A percentile compares a stretch with the other conserved stretches of the same genome.
Evolutionary conservation across 2,888 invertebrate genomes (phyloP).

Genomic region (Cheilosia impressa): DNA sequence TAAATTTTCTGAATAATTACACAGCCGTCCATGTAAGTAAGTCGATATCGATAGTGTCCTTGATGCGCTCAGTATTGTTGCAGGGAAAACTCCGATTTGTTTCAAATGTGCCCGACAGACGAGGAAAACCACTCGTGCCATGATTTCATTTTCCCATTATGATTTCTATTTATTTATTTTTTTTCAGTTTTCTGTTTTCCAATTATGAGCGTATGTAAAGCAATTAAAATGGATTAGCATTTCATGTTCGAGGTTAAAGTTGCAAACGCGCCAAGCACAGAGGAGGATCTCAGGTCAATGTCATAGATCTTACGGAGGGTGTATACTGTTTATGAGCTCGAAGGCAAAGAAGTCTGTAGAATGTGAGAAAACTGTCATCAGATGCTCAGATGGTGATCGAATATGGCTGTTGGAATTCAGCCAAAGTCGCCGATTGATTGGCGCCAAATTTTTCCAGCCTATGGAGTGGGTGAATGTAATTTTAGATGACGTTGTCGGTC

Average conservation of each 20-base stretch:
- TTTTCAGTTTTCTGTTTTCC: not conserved
- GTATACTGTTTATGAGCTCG: not conserved
- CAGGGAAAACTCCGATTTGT: conserved; percentile 28
- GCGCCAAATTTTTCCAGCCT: not conserved
- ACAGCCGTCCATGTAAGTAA: conserved; percentile 28
- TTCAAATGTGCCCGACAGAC: conserved; percentile 9
- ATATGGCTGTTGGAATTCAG: not conserved
- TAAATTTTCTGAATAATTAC: conserved; percentile 57
- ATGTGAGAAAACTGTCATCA: not conserved
- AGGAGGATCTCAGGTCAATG: conserved; percentile 18
- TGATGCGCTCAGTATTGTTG: conserved; percentile 54
- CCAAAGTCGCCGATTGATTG: not conserved
- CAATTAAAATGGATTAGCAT: conserved; percentile 59
- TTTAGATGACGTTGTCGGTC: conserved; percentile 13
- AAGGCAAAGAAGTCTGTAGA: no score
- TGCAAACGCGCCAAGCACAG: not conserved
- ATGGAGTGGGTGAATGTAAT: conserved; percentile 20
- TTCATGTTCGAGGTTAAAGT: conserved; percentile 41
- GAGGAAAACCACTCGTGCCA: conserved; percentile 39
- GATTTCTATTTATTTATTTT: conserved; percentile 26
- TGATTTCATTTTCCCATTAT: conserved; percentile 35
- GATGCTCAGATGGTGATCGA: not conserved
- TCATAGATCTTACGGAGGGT: not conserved
- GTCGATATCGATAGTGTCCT: conserved; percentile 60
- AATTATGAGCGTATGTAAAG: conserved; percentile 39